Base-by-base conservation (phyloP, 2,113 vertebrate species). In the Sander vitreus region DNA sequence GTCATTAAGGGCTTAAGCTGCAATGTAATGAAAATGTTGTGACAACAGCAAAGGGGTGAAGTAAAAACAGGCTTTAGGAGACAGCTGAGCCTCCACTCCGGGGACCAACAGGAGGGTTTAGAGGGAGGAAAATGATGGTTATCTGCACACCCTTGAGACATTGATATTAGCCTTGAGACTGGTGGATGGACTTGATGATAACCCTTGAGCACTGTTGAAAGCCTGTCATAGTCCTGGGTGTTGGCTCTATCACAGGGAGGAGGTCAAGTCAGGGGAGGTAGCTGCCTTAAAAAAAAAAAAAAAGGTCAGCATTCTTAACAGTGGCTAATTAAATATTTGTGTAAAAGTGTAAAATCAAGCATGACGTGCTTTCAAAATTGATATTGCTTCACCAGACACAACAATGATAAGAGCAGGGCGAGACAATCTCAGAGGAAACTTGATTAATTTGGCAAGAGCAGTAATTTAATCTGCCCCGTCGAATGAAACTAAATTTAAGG, bases 21-120 rank as follows among this genome's bases (percentile, higher is more conserved):
- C 88, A 67, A 88, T 87, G 85, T 93, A 91, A 95, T 94, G 89
- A 92, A 93, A 91, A 94, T 92, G 91, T 94, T 94, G 91, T 91
- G 89, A 89, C 92, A 94, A 89, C 89, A 90, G 85, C 76, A 81
- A 25, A 88, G 83, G 78, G 85, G 84, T 76, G 84, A 90, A 88
- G 83, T 89, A 78, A 91, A 93, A 91, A 93, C 93, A 91, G 85
- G 91, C 85, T 87, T 91, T 73, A 25, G 81, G 81, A 89, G 91
- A 88, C 89, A 88, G 92, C 91, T 92, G 91, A 93, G 85, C 54
- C 81, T 76, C 85, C 50, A 76, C 77, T 85, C 81, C 3, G 45
- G 87, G 88, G 88, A 85, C 64, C 83, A 53, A 73, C 83, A 75
- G 78, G 73, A 81, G 81, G 88, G 63, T 88, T 89, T 66, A 83